These are phyloP conservation scores for Crocuta crocuta DNA, from an alignment of 2,113 vertebrate genomes.

Conservation along the genomic window DNA sequence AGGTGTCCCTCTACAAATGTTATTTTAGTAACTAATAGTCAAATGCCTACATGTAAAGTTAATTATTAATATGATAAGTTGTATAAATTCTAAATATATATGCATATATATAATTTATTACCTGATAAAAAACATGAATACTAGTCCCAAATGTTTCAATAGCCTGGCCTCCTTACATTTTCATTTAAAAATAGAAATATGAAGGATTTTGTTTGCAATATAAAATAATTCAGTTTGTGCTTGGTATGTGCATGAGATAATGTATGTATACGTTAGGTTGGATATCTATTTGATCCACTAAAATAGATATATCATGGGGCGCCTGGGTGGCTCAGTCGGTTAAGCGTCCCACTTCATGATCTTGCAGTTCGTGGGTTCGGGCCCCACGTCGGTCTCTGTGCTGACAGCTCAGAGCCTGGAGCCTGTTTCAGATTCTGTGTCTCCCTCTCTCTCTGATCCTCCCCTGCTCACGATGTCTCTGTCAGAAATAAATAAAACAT, in stretches of 20 bases:
- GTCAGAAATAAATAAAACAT: no score
- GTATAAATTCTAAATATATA: not conserved
- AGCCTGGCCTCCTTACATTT: not conserved
- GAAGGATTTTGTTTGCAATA: not conserved
- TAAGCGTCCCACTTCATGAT: no score
- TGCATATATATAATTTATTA: not conserved
- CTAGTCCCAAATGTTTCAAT: not conserved
- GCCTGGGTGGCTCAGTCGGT: no score
- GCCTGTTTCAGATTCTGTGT: no score
- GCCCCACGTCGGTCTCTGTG: no score
- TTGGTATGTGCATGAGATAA: not conserved
- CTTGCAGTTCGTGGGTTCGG: no score
- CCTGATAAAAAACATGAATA: not conserved
- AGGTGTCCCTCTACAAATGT: not conserved
- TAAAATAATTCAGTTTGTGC: not conserved
- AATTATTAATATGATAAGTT: not conserved
- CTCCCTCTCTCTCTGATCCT: no score
- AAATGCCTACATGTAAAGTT: not conserved
- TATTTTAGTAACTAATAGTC: constrained; percentile 24
- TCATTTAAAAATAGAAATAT: constrained; percentile 47
- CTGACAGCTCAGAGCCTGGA: no score
- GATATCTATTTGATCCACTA: not conserved
- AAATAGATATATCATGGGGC: not conserved
- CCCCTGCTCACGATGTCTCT: no score
- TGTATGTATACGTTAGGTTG: not conserved